phyloP scores from a whole-genome alignment of 2,888 invertebrate species.

The Pachliopta kotzebuea region DNA sequence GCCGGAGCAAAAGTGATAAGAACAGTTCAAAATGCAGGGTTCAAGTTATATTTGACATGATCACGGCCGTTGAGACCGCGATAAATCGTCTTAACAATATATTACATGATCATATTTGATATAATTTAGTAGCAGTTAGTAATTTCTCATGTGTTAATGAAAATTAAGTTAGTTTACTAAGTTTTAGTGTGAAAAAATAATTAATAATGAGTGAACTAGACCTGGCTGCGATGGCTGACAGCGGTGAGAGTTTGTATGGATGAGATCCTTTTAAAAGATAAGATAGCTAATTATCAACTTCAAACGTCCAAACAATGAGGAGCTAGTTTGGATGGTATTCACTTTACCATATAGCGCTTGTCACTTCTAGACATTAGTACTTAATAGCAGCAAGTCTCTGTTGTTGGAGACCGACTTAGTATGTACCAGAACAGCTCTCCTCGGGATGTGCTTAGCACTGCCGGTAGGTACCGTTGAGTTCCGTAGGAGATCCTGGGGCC shows the following conservation, averaged over 20 bases:
- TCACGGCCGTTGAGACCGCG: conserved; percentile 21
- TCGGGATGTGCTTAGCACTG: too few species aligned
- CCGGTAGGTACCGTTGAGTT: too few species aligned
- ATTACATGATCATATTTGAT: conserved; percentile 17
- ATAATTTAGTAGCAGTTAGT: conserved; percentile 22
- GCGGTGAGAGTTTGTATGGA: conserved; percentile 1
- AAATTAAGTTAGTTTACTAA: neutral
- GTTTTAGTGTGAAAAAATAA: conserved; percentile 2
- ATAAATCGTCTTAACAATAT: conserved; percentile 25
- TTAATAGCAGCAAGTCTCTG: too few species aligned
- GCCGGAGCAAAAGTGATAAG: neutral
- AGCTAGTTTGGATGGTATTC: too few species aligned
- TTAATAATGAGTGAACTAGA: conserved; percentile 33
- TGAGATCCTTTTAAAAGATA: too few species aligned
- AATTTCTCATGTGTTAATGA: conserved; percentile 21
- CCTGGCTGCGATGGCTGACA: conserved; percentile 24
- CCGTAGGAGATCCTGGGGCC: too few species aligned
- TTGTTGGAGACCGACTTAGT: too few species aligned
- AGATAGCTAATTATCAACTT: too few species aligned
- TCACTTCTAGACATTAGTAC: too few species aligned
- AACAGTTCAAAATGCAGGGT: neutral
- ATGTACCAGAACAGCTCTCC: too few species aligned
- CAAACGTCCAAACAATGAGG: too few species aligned
- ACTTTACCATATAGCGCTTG: too few species aligned
- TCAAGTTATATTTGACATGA: conserved; percentile 20